Base-by-base conservation (phyloP, 1,140 invertebrate genomes). In the Apocrypta bakeri region DNA sequence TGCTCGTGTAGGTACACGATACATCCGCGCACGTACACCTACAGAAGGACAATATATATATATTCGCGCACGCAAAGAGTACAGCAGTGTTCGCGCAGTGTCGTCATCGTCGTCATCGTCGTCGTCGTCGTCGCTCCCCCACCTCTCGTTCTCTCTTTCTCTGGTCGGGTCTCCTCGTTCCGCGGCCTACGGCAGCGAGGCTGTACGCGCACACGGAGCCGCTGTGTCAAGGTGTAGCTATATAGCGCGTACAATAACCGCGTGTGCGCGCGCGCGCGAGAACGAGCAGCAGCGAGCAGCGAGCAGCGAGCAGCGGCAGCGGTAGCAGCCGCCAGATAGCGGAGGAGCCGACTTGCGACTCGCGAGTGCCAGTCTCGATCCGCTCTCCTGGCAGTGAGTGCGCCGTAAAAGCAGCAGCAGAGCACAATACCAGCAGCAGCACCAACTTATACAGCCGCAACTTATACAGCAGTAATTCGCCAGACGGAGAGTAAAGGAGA, bases 361-460 rank as follows among this genome's bases (percentile, higher is more conserved):
- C 33, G 33, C 33, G 48, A 14, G 42, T 48, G 42, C 42, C 42
- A 56, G 48, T 56, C 48, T 56, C 48, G 48, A 56, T n/a, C 48
- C 48, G 48, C 48, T 56, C 48, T 56, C 48, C 48, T 17, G 17
- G 48, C 48, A 56, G 48, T 56, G 48, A n/a, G 68, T 21, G 33
- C 29, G 72, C 68, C 75, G 31, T 3, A 74, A 33, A 66, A 29
- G n/a, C 42, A 64, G 64, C 68, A 42, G 29, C n/a, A n/a, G n/a
- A n/a, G n/a, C n/a, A n/a, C n/a, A n/a, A n/a, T n/a, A n/a, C n/a
- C n/a, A n/a, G n/a, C n/a, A n/a, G n/a, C n/a, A n/a, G n/a, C n/a
- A n/a, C n/a, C n/a, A n/a, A n/a, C n/a, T n/a, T n/a, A n/a, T n/a
- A n/a, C n/a, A n/a, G n/a, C n/a, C n/a, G n/a, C n/a, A n/a, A n/a